Percentiles rank a stretch among this genome's conserved stretches.
phyloP scores from a whole-genome alignment of 2,113 vertebrate genomes.

The Gasterosteus aculeatus region DNA sequence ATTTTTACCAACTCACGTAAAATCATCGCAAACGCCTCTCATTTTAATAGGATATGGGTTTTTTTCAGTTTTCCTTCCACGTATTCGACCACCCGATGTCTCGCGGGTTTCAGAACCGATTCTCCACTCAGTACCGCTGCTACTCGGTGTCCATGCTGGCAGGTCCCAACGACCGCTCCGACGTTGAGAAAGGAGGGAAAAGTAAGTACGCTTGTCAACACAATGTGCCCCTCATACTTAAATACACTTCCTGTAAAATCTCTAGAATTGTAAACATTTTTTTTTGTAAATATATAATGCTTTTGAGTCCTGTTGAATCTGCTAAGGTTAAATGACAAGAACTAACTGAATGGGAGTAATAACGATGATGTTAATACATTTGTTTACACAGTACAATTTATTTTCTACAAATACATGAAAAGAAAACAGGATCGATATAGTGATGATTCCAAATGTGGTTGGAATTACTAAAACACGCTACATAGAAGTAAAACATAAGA shows the following conservation, averaged over 20 bases:
- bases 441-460: not conserved
- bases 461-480: not conserved
- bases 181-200: conserved; percentile 99
- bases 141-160: conserved; percentile 98
- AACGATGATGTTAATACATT: not conserved
- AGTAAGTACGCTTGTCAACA: conserved; percentile 73
- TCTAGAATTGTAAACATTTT: not conserved
- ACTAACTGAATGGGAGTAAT: not conserved
- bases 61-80: conserved; percentile 92
- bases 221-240: not conserved
- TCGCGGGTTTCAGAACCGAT: conserved; percentile 95
- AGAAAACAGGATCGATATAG: not conserved
- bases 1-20: not conserved
- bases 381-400: not conserved
- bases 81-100: conserved; percentile 95
- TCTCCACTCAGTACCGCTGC: conserved; percentile 97
- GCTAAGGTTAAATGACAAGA: not conserved
- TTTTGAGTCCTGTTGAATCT: not conserved
- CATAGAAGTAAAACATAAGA: not conserved
- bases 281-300: not conserved
- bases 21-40: rapidly evolving
- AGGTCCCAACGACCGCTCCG: conserved; percentile 97
- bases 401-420: not conserved
- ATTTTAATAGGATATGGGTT: not conserved
- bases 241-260: not conserved